phyloP scores from a whole-genome alignment of 2,113 vertebrate species.

The Paedocypris sp. region DNA sequence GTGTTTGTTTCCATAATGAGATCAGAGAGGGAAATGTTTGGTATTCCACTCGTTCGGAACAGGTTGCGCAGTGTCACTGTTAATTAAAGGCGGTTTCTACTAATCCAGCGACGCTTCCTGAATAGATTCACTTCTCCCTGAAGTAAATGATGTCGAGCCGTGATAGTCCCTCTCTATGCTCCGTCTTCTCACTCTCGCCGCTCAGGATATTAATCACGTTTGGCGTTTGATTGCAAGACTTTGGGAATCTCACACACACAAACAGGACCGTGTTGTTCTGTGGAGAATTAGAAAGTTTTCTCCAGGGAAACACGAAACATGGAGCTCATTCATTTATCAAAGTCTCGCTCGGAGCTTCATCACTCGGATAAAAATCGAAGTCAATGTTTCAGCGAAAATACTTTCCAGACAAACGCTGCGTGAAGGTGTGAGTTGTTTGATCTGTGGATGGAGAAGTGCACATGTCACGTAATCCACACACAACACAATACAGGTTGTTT shows the following conservation, averaged over 20 bases:
- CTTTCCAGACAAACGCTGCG: too few species aligned
- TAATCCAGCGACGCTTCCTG: conserved; percentile 71
- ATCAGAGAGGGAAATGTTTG: conserved; percentile 73
- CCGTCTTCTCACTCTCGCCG: conserved; percentile 25
- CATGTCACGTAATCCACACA: too few species aligned
- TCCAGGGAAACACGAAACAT: conserved; percentile 16
- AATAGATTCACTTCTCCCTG: conserved; percentile 63
- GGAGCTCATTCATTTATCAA: neutral
- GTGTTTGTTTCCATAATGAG: conserved; percentile 70
- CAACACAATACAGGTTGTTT: too few species aligned
- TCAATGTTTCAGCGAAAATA: neutral
- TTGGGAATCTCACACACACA: conserved; percentile 28
- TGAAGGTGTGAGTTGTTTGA: too few species aligned
- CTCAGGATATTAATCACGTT: conserved; percentile 73
- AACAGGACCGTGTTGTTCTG: conserved; percentile 15
- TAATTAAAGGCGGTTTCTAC: conserved; percentile 76
- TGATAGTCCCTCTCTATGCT: conserved; percentile 50
- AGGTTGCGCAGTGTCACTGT: conserved; percentile 76
- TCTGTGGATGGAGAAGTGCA: too few species aligned
- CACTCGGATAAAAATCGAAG: neutral
- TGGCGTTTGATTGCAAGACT: conserved; percentile 40
- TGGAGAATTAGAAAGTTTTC: conserved; percentile 25
- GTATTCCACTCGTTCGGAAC: conserved; percentile 65
- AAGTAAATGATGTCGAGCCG: conserved; percentile 68
- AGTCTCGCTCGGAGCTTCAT: neutral